Percentiles rank a stretch among this genome's conserved stretches.
These are phyloP conservation scores for Clarias batrachus DNA, from an alignment of 2,113 vertebrate genomes.

Conservation along the genomic window DNA sequence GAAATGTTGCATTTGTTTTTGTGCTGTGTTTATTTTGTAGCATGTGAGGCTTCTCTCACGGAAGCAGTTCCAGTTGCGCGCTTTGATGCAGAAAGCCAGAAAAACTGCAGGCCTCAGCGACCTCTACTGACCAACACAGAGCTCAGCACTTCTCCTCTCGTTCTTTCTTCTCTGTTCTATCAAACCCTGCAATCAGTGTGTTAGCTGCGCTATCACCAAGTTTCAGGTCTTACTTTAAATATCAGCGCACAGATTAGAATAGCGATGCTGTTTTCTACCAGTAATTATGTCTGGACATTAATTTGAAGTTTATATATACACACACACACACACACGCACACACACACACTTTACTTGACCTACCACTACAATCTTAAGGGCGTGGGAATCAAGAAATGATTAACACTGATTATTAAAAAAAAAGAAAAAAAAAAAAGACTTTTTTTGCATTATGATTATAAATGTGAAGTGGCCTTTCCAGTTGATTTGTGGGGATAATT, in stretches of 20 bases:
- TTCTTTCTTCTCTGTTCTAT: background rate
- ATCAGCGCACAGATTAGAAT: background rate
- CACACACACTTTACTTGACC: background rate
- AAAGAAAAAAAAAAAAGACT: background rate
- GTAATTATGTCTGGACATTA: background rate
- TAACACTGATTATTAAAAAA: background rate
- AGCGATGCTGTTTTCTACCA: background rate
- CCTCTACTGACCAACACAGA: conserved; percentile 81
- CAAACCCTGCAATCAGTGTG: background rate
- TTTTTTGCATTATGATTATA: conserved; percentile 12
- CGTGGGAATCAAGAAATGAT: background rate
- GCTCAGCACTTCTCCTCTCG: background rate
- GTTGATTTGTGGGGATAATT: conserved; percentile 2
- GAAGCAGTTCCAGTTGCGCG: conserved; percentile 98
- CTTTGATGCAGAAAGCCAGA: conserved; percentile 97
- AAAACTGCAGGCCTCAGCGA: conserved; percentile 97
- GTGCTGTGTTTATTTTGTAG: conserved; percentile 65
- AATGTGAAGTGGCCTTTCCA: conserved; percentile 31
- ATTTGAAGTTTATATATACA: background rate
- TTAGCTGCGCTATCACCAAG: background rate
- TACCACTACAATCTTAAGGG: background rate
- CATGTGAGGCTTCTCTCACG: conserved; percentile 94
- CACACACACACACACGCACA: background rate
- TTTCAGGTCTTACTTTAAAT: background rate
- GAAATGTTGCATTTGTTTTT: background rate